These are phyloP conservation scores for Merodon equestris DNA, from an alignment of 2,888 invertebrate species.

Conservation along the genomic window DNA sequence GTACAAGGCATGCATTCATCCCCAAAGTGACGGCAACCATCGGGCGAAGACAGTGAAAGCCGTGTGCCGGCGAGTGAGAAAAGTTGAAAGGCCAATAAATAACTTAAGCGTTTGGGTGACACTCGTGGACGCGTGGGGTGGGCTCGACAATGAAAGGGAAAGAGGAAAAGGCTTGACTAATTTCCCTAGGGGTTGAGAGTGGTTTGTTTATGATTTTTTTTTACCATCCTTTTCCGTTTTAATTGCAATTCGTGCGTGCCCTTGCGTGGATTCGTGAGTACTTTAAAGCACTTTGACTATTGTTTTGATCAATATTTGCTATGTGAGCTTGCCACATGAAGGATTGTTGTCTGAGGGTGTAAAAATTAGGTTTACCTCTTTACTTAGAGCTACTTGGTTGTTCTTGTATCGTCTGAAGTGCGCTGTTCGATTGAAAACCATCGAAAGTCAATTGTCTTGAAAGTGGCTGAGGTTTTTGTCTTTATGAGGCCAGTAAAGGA, in stretches of 20 bases:
- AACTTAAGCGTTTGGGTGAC: constrained; percentile 65
- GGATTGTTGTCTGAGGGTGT: constrained; percentile 18
- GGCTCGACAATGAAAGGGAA: constrained; percentile 17
- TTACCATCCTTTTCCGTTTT: constrained; percentile 18
- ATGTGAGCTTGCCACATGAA: constrained; percentile 27
- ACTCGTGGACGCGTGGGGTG: constrained; percentile 53
- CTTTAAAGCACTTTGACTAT: constrained; percentile 43
- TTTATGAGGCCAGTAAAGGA: no score
- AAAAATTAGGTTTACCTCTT: constrained; percentile 3
- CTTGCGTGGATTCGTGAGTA: constrained; percentile 48
- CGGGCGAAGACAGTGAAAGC: background rate
- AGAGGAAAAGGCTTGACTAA: constrained; percentile 23
- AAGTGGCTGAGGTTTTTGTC: no score
- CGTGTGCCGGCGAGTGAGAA: constrained; percentile 20
- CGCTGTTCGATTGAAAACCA: no score
- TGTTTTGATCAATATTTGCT: constrained; percentile 53
- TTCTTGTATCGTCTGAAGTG: no score
- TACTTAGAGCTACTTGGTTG: no score
- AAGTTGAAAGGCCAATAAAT: constrained; percentile 67
- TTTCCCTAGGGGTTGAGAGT: constrained; percentile 49
- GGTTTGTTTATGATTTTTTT: constrained; percentile 61
- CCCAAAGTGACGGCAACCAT: constrained; percentile 42
- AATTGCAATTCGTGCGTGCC: constrained; percentile 32
- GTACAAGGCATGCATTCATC: constrained; percentile 29
- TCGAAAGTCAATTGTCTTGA: no score